Evolutionary conservation across 37 sponge, comb jelly and placozoan species (phyloP), one percentile per base, ranked within the genome.

Genomic region (Beroe forskalii): DNA sequence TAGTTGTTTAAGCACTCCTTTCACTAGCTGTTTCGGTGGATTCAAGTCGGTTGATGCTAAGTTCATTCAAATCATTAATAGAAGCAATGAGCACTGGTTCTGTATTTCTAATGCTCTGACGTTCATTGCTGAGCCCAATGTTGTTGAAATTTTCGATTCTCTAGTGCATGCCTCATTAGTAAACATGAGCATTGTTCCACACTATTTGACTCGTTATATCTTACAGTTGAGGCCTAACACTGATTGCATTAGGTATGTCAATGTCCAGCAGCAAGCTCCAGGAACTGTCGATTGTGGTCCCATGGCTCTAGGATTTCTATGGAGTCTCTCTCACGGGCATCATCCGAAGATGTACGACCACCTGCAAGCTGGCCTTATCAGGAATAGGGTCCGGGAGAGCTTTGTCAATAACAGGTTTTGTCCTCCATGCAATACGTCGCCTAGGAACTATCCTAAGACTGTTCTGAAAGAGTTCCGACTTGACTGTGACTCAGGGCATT

Each of bases 11-110:
- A 19, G 24, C 9, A 63, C 4, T 63, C 24, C 23, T 63, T 63
- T 28, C n/a, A 23, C 24, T 6, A 23, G 3, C 9, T 9, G 60
- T 55, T 55, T 19, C 17, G 25, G 25, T n/a, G 24, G 14, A 28
- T 63, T 63, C 25, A 63, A 30, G 20, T 17, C 60, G 14, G 66
- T 20, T 63, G 66, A 63, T 20, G 24, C 4, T 63, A 63, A n/a
- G 25, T 63, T 63, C n/a, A 63, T 63, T 63, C 66, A 63, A 63
- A 63, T 63, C 9, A 3, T 63, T 63, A 63, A 63, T 63, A 24
- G 28, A 28, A n/a, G 25, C 66, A 63, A 63, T 20, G 6, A 8
- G 4, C 66, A 63, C 25, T 63, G 66, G 66, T 63, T 63, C 25
- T 63, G 66, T 19, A 3, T 20, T 63, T 63, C 66, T 3, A 63